Base-by-base conservation (phyloP, 2,888 invertebrate species). In the Luffia ferchaultella region DNA sequence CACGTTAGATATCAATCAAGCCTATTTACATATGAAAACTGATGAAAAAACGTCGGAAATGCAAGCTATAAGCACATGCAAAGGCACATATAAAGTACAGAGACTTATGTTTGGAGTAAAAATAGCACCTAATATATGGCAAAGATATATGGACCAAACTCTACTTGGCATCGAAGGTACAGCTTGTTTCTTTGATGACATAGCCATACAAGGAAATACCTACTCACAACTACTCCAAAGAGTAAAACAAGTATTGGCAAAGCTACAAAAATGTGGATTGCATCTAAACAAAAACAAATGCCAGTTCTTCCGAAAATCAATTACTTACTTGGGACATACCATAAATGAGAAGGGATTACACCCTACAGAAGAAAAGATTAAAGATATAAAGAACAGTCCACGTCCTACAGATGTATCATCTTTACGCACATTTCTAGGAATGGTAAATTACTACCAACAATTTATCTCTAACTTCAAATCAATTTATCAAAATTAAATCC, bases 71-170 rank as follows among this genome's bases (percentile, higher is more conserved):
- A 62, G 59, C 54, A 62, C 63, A 43, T 58, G 60, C 53, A 61
- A 60, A 53, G 61, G 61, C 0, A 53, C 57, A 2, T 68, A 58
- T 52, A 65, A 59, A 48, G 61, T 62, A 12, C 60, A 61, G 17
- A 52, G 64, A 46, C 48, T 64, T 7, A 62, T 62, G 59, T 65
- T 63, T 50, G 62, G 62, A 18, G 57, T 65, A 0, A 59, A 63
- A 53, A 52, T 56, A 2, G 61, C 62, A 16, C 63, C 64, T 42
- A 56, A 50, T 43, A 45, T 57, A 0, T 65, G 63, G 58, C 63
- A 66, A 54, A 53, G 59, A 1, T 61, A 57, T 49, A 66, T 68
- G 63, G 66, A 65, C 40, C 58, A 62, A 49, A 49, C 60, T 16
- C 53, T 65, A 18, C 56, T 55, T 30, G 60, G 58, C 40, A 12